Evolutionary conservation across 2,113 vertebrate genomes (phyloP).

Genomic region (Thomomys bottae): DNA sequence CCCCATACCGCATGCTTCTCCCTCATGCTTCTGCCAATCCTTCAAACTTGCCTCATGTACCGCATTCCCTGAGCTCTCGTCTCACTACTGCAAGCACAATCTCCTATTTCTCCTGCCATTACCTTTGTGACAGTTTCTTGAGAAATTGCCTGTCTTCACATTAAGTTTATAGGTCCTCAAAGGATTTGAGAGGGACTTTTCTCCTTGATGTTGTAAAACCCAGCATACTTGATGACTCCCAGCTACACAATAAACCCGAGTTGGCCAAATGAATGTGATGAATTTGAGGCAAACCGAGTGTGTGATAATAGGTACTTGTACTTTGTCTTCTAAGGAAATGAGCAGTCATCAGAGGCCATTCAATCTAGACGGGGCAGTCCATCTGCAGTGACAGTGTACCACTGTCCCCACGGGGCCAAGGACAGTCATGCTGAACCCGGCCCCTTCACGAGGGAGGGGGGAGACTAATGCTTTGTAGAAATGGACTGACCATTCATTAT

Average conservation of each 20-base stretch:
- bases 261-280: not conserved
- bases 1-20: not conserved
- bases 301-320: not conserved
- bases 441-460: not conserved
- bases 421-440: not conserved
- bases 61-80: not conserved
- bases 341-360: not conserved
- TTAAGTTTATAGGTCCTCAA: not conserved
- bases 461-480: conserved; percentile 29
- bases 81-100: not conserved
- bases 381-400: not conserved
- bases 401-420: not conserved
- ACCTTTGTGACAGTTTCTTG: not conserved
- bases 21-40: not conserved
- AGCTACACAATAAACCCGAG: not conserved
- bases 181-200: not conserved
- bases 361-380: not conserved
- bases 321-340: not conserved
- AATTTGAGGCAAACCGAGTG: not conserved
- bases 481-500: conserved; percentile 57
- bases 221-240: not conserved
- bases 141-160: not conserved
- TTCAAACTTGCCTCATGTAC: not conserved
- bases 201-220: not conserved
- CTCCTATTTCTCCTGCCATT: not conserved